phyloP scores from a whole-genome alignment of 2,888 invertebrate species.

The Napeogenes sylphis region DNA sequence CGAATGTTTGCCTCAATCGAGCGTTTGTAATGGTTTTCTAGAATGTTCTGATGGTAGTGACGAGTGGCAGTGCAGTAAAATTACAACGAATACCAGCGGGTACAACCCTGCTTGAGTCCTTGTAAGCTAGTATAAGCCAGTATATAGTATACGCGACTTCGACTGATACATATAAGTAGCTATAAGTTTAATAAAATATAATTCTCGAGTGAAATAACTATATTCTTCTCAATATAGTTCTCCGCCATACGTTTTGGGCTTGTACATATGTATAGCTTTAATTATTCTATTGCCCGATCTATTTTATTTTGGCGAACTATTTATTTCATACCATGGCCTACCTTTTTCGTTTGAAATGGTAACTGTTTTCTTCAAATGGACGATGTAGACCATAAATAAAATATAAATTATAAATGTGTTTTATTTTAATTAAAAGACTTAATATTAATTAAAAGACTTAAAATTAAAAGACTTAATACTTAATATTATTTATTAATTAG shows the following conservation, averaged over 20 bases:
- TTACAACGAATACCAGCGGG: conserved; percentile 46
- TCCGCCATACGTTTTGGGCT: conserved; percentile 55
- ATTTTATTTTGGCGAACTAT: conserved; percentile 54
- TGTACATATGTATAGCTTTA: conserved; percentile 63
- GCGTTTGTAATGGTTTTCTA: conserved; percentile 86
- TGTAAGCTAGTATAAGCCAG: conserved; percentile 51
- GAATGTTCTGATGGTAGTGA: conserved; percentile 88
- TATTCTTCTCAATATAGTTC: conserved; percentile 24
- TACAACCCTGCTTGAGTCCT: conserved; percentile 54
- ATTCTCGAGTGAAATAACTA: conserved; percentile 15
- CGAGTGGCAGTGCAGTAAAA: conserved; percentile 78
- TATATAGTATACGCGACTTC: conserved; percentile 56
- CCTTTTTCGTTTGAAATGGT: conserved; percentile 73
- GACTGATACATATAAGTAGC: conserved; percentile 74
- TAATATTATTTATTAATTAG: conserved; percentile 75
- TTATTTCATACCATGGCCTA: conserved; percentile 67
- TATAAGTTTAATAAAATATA: conserved; percentile 20
- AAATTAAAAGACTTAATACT: conserved; percentile 43
- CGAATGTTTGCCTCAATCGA: conserved; percentile 83
- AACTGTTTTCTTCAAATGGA: conserved; percentile 59
- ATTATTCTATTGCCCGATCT: conserved; percentile 40
- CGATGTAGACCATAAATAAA: conserved; percentile 65
- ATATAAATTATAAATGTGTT: conserved; percentile 44
- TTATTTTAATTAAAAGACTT: conserved; percentile 29
- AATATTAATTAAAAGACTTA: conserved; percentile 33